These are phyloP conservation scores for Crotalus horridus DNA, from an alignment of 2,113 vertebrate genomes.

Conservation along the genomic window DNA sequence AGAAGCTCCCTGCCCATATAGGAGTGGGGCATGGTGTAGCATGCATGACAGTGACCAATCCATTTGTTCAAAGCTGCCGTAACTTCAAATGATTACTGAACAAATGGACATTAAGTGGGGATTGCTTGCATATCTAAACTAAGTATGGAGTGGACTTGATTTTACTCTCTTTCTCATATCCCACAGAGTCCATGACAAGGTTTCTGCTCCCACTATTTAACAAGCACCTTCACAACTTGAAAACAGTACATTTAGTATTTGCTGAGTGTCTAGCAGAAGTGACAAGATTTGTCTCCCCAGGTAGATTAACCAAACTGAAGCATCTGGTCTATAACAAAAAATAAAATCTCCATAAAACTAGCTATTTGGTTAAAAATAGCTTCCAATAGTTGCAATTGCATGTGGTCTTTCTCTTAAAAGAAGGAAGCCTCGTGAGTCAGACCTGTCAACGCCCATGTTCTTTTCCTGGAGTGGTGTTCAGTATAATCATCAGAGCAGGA, in stretches of 20 bases:
- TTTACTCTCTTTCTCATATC: neutral
- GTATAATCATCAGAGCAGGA: neutral
- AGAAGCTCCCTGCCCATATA: neutral
- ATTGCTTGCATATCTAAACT: neutral
- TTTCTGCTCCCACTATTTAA: neutral
- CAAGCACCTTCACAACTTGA: neutral
- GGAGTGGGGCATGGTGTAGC: neutral
- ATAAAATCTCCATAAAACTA: neutral
- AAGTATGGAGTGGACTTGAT: neutral
- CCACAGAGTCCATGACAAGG: neutral
- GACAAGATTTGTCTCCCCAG: conserved; percentile 30
- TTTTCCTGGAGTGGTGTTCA: neutral
- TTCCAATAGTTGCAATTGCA: neutral
- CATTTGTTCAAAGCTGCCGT: neutral
- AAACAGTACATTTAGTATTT: conserved; percentile 39
- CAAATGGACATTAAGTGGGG: neutral
- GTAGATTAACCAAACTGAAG: conserved; percentile 28
- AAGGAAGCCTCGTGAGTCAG: neutral
- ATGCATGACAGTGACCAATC: neutral
- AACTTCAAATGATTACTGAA: neutral
- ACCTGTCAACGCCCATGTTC: no score
- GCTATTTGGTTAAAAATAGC: conserved; percentile 29
- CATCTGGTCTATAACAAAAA: conserved; percentile 14
- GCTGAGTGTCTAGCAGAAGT: conserved; percentile 9
- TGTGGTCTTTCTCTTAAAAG: conserved; percentile 4